Base-by-base conservation (phyloP, 2,888 invertebrate genomes). In the Orthonychiurus folsomi region DNA sequence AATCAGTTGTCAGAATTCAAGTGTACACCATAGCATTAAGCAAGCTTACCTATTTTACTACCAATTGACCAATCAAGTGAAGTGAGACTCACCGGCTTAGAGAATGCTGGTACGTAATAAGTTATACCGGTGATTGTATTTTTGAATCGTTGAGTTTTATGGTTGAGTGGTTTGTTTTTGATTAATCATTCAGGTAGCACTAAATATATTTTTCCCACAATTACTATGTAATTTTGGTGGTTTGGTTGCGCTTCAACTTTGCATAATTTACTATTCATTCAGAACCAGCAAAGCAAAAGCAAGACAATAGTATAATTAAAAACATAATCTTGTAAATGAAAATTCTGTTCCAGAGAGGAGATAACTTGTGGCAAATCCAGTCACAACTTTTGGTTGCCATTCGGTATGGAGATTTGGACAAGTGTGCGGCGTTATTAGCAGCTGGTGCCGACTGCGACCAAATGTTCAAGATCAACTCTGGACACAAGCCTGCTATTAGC, bases 371-470 rank as follows among this genome's bases (percentile, higher is more conserved):
- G 70, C 66, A 69, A 56, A 28, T 68, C 23, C 68, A 66, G 50
- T 67, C 68, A 2, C 68, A 69, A 54, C 65, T 70, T 50, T 60
- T 70, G 37, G 69, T 72, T 21, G 68, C 72, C 18, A 69, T 72
- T 59, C 67, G 67, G 60, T 64, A 67, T 64, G 70, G 69, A 3
- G 69, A 69, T 59, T 62, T 69, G 48, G 68, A 69, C 52, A 59
- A 60, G 20, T 69, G 68, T 59, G 63, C 65, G 23, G 65, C 64
- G 23, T 56, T 72, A 25, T 55, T 72, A 21, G 66, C 64, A 21
- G 69, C 59, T 0, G 72, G 72, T 59, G 72, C 69, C 5, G 72
- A 72, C 61, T 68, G 69, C 18, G 72, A 72, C 62, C 69, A 70
- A 63, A 64, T 66, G 26, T 72, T 72, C 53, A 66, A 66, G 60